phyloP scores from a whole-genome alignment of 2,113 vertebrate genomes.

The Microcebus jonahi region DNA sequence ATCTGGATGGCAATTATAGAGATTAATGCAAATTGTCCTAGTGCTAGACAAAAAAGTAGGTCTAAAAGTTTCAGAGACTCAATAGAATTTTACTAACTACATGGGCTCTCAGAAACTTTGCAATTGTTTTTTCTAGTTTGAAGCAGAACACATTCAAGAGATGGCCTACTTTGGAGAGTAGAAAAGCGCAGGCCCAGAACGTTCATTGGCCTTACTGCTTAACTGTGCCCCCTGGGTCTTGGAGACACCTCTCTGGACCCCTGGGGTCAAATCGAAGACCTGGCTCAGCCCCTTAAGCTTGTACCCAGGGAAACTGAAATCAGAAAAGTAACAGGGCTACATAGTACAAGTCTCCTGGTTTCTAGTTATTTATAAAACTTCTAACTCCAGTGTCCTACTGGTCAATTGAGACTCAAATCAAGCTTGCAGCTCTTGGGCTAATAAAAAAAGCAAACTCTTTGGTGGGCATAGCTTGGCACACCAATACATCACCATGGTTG shows the following conservation, averaged over 20 bases:
- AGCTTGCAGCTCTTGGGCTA: background rate
- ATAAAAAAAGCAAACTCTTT: background rate
- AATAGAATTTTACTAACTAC: background rate
- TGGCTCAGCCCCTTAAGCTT: background rate
- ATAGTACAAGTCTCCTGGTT: background rate
- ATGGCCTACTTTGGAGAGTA: background rate
- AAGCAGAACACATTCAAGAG: background rate
- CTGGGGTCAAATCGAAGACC: background rate
- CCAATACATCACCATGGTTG: background rate
- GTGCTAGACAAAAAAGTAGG: conserved; percentile 15
- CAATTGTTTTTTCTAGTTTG: background rate
- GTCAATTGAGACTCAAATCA: background rate
- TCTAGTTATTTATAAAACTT: background rate
- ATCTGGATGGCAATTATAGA: background rate
- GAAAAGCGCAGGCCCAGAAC: background rate
- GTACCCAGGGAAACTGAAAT: background rate
- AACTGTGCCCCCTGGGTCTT: background rate
- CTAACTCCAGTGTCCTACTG: background rate
- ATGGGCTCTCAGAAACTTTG: background rate
- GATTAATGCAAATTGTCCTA: background rate
- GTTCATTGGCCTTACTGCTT: background rate
- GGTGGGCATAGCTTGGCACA: background rate
- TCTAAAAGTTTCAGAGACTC: background rate
- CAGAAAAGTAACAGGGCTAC: background rate
- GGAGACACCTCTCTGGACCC: background rate